Base-by-base conservation (phyloP, 1,140 invertebrate species). In the Euwallacea similis region DNA sequence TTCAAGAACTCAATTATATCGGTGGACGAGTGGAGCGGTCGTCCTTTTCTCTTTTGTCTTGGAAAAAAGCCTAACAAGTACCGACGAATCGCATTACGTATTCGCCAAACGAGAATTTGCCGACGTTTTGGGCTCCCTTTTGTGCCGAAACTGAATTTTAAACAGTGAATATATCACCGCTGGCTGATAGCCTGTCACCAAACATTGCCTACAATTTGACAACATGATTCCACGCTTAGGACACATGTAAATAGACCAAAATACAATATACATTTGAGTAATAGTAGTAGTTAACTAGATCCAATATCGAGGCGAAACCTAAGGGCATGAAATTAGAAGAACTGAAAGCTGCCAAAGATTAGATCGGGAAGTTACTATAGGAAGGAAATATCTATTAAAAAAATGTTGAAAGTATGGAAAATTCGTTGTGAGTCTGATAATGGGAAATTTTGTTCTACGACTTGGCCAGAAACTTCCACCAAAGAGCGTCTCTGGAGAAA, bases 91-190 rank as follows among this genome's bases (percentile, higher is more conserved):
- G 58, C 72, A 71, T 71, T 74, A 65, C 71, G 73, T 70, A 72
- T 75, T 73, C 74, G 65, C 58, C 50, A 74, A 74, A 70, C 70
- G 69, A 55, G 70, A 72, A 71, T 73, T 65, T 70, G 65, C 66
- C 74, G 74, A 73, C 74, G 42, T 67, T 64, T 68, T 55, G 67
- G 59, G 67, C 73, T 68, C 62, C 60, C 64, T 66, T 65, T 66
- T 68, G 72, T 61, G 70, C 70, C 64, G 70, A 76, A 76, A 74
- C 75, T 76, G 75, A 76, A 76, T 76, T 76, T 76, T 76, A 76
- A 76, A 61, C 73, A 76, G 75, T 74, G 73, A 76, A 76, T 76
- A 76, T 76, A 74, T 76, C 75, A 76, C 67, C 8, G 71, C 64
- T 66, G 65, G 71, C 70, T 70, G 71, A 74, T 76, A 65, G 73